phyloP scores from a whole-genome alignment of 2,888 invertebrate genomes.

The Anodontia alba region DNA sequence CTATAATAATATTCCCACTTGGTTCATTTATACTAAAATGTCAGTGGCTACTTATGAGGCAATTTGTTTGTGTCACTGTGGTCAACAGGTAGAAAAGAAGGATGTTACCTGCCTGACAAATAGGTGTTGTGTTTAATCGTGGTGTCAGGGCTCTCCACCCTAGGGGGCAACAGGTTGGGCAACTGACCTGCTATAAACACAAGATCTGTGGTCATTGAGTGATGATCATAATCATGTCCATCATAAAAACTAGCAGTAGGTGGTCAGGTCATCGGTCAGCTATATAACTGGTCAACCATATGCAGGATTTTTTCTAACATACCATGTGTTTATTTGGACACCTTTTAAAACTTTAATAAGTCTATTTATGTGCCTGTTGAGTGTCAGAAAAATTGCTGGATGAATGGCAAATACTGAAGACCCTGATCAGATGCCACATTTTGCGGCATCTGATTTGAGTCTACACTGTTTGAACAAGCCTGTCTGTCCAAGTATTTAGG shows the following conservation, averaged over 20 bases:
- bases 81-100: slow-evolving; percentile 8
- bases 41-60: background rate
- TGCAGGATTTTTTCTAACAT: background rate
- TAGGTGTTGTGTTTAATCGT: background rate
- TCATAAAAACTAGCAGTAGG: background rate
- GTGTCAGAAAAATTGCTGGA: too few species aligned
- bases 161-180: slow-evolving; percentile 9
- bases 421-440: too few species aligned
- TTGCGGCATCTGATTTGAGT: too few species aligned
- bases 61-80: slow-evolving; percentile 15
- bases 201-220: slow-evolving; percentile 7
- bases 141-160: background rate
- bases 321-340: too few species aligned
- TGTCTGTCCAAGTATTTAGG: too few species aligned
- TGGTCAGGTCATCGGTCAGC: slow-evolving; percentile 1
- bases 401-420: too few species aligned
- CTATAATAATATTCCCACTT: slow-evolving; percentile 5
- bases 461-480: too few species aligned
- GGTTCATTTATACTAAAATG: background rate
- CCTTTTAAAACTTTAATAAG: too few species aligned
- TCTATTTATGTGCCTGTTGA: too few species aligned
- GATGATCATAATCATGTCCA: slow-evolving; percentile 10
- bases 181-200: slow-evolving; percentile 15
- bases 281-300: slow-evolving; percentile 2
- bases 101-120: background rate